These are phyloP conservation scores for Orientallactaga sibirica DNA, from an alignment of 2,797 vertebrate species.

Conservation along the genomic window DNA sequence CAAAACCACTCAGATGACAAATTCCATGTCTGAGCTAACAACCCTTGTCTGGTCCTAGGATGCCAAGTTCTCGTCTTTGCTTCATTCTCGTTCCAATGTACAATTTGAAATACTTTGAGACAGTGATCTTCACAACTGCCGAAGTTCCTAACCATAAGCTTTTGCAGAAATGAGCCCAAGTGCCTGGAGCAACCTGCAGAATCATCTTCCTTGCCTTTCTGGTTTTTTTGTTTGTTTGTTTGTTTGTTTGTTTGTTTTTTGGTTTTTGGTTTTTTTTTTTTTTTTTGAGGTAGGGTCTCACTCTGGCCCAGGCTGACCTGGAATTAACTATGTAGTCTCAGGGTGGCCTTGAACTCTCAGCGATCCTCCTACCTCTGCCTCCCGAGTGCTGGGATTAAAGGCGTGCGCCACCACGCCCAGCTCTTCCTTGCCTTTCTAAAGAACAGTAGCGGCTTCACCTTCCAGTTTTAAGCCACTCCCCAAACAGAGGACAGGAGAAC, in stretches of 20 bases:
- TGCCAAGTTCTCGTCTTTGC: background rate
- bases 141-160: background rate
- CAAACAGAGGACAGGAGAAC: background rate
- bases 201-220: background rate
- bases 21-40: background rate
- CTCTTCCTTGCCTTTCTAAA: background rate
- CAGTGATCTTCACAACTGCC: background rate
- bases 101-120: background rate
- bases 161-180: background rate
- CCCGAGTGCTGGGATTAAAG: too few species aligned
- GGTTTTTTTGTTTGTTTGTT: too few species aligned
- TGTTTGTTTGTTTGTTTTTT: too few species aligned
- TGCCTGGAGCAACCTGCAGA: background rate
- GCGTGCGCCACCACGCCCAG: too few species aligned
- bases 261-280: too few species aligned
- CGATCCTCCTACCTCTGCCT: too few species aligned
- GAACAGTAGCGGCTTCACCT: slow-evolving; percentile 1
- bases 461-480: background rate
- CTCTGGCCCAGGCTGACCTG: too few species aligned
- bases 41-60: background rate
- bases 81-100: background rate
- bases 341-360: too few species aligned
- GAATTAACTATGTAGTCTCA: too few species aligned
- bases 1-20: background rate
- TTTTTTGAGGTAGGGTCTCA: too few species aligned